Evolutionary conservation across 2,888 invertebrate species (phyloP).

Genomic region (Euzophera pinguis): DNA sequence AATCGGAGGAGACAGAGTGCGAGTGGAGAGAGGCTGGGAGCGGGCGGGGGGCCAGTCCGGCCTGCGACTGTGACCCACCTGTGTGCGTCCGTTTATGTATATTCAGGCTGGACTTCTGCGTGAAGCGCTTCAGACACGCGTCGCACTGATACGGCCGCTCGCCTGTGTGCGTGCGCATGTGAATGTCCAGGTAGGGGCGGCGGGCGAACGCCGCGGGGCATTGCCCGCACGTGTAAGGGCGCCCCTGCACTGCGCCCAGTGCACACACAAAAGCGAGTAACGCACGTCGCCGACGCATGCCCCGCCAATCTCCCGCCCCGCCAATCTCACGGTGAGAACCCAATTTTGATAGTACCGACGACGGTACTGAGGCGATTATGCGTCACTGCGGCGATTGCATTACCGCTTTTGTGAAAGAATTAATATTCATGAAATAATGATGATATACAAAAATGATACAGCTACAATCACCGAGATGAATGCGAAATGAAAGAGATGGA

Average conservation of each 20-base stretch:
- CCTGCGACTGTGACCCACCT: constrained; percentile 76
- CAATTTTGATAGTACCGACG: constrained; percentile 51
- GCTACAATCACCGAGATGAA: constrained; percentile 55
- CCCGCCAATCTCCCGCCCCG: constrained; percentile 47
- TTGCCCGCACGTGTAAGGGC: constrained; percentile 68
- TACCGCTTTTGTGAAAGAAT: constrained; percentile 78
- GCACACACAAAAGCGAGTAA: constrained; percentile 80
- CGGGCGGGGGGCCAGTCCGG: constrained; percentile 70
- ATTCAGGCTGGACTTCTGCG: constrained; percentile 90
- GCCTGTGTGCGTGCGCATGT: constrained; percentile 80
- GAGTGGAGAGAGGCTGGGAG: constrained; percentile 48
- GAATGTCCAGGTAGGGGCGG: constrained; percentile 74
- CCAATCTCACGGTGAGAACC: constrained; percentile 47
- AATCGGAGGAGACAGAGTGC: constrained; percentile 44
- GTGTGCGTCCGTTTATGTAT: constrained; percentile 90
- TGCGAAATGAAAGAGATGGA: constrained; percentile 50
- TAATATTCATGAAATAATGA: constrained; percentile 76
- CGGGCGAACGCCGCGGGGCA: constrained; percentile 73
- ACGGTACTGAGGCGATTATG: constrained; percentile 45
- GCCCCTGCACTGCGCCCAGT: constrained; percentile 77
- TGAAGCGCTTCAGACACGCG: constrained; percentile 88
- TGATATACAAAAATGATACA: constrained; percentile 53
- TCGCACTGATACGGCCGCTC: constrained; percentile 85
- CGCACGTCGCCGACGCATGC: constrained; percentile 73
- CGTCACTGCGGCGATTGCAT: constrained; percentile 77